These are phyloP conservation scores for Tinea semifulvella DNA, from an alignment of 2,888 invertebrate genomes.

Conservation along the genomic window DNA sequence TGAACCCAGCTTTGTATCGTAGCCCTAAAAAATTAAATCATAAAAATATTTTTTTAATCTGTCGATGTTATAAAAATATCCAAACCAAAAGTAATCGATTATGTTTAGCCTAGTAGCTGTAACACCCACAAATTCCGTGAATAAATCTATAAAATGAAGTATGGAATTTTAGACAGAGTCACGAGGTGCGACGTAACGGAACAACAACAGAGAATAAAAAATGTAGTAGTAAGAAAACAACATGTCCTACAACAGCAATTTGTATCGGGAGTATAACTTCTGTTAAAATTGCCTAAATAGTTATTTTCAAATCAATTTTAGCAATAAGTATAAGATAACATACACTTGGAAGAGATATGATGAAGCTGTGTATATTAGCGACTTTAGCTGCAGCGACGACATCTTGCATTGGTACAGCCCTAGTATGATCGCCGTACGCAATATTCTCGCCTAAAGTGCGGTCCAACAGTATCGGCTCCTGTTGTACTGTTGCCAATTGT, in stretches of 20 bases:
- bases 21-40: slow-evolving; percentile 51
- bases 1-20: slow-evolving; percentile 75
- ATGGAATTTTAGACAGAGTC: no score
- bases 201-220: no score
- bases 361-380: slow-evolving; percentile 84
- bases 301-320: background rate
- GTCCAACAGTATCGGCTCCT: slow-evolving; percentile 87
- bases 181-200: no score
- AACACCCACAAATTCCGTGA: no score
- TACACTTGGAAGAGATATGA: slow-evolving; percentile 74
- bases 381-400: slow-evolving; percentile 78
- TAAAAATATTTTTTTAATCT: no score
- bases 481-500: slow-evolving; percentile 83
- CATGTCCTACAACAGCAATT: no score
- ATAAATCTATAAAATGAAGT: no score
- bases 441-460: slow-evolving; percentile 86
- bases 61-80: no score
- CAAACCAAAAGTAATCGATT: no score
- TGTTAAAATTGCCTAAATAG: background rate
- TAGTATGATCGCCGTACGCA: slow-evolving; percentile 82
- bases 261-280: no score
- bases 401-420: slow-evolving; percentile 74
- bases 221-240: no score
- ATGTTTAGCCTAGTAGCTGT: no score
- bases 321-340: background rate